phyloP scores from a whole-genome alignment of 2,113 vertebrate genomes.

The Malurus melanocephalus region DNA sequence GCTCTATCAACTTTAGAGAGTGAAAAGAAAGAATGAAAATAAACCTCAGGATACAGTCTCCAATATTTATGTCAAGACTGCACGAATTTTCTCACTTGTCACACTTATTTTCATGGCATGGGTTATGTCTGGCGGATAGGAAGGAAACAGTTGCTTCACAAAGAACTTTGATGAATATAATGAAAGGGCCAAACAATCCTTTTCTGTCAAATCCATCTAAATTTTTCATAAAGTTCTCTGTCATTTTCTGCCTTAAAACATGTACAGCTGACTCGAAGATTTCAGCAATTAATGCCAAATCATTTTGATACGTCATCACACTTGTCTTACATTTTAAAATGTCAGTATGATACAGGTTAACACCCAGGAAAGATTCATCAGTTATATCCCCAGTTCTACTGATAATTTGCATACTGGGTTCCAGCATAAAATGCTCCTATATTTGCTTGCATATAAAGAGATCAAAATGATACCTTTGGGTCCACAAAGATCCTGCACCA shows the following conservation, averaged over 20 bases:
- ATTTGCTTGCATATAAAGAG: not conserved
- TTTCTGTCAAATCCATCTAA: not conserved
- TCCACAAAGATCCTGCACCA: not conserved
- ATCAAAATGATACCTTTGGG: not conserved
- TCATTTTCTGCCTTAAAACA: slow-evolving; percentile 5
- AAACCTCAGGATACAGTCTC: not conserved
- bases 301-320: not conserved
- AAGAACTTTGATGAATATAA: not conserved
- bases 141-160: not conserved
- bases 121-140: not conserved
- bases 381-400: not conserved
- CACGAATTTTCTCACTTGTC: not conserved
- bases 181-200: not conserved
- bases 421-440: not conserved
- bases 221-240: slow-evolving; percentile 3
- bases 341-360: not conserved
- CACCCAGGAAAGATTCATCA: not conserved
- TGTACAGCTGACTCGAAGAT: not conserved
- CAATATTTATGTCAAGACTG: not conserved
- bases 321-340: not conserved
- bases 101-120: not conserved
- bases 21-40: not conserved
- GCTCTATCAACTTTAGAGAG: not conserved
- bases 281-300: not conserved
- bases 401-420: not conserved